Evolutionary conservation across 2,888 invertebrate genomes (phyloP), one percentile per base, ranked within the genome.

Genomic region (Xanthorhoe spadicearia): DNA sequence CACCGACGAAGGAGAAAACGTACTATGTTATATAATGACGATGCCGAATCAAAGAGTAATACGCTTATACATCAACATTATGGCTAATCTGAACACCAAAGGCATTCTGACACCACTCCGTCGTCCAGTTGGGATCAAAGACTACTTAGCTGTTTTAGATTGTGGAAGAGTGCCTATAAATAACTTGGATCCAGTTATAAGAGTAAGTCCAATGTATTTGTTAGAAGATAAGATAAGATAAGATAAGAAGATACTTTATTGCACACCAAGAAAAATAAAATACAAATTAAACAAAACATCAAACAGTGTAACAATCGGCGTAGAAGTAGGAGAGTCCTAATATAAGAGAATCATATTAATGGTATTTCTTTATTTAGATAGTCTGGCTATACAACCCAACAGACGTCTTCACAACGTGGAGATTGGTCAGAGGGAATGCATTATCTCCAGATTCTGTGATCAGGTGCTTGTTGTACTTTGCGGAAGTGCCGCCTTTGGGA

Each of bases 91-190:
- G 1, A 86, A 83, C 38, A 80, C 83, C 0, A 89, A 79, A 66
- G 88, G 89, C 1, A 74, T 86, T 46, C 74, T 93, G 54, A 82
- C 83, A 7, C 85, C 93, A n/a, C 74, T 92, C 50, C 80, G 89
- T 35, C 83, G 90, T 13, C 79, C 79, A 13, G 61, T 83, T 0
- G 75, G 73, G 1, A 57, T 70, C 5, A 66, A 75, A 0, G 82
- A 86, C 0, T 89, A 86, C 74, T 76, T 92, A 19, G 83, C 89
- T 3, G 81, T 86, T 19, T 68, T 92, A 69, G 86, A 92, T 64
- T 92, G 93, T 76, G 93, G 93, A 46, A 84, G 80, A 79, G 92
- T 92, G 18, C 90, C 92, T 38, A 92, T 93, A 13, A 93, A 93
- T 73, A 93, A 93, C 74, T 82, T 93, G 69, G 92, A 93, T 81